Evolutionary conservation across 1,140 invertebrate species (phyloP), one percentile per base, ranked within the genome.

Genomic region (Melipona quadrifasciata): DNA sequence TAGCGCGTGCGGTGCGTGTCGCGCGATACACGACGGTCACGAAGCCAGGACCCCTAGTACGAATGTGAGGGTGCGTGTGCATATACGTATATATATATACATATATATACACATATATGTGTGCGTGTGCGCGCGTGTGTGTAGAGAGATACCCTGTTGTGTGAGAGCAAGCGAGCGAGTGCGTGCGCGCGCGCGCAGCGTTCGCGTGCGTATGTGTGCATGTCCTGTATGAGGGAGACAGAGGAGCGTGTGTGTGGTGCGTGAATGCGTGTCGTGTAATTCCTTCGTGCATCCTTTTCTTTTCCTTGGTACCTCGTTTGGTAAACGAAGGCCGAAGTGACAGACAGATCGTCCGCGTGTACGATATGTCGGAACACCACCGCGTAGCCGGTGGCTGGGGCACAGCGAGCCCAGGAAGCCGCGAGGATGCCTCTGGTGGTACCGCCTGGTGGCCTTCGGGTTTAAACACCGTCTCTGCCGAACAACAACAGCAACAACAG

Each of bases 361-460:
- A 87, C 88, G 92, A 92, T 87, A 94, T 94, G 92, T 95, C 94
- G 89, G 94, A 95, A 88, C 94, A 95, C 85, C 94, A 95, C 88
- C 94, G 94, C 90, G 93, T 93, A 93, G 93, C 95, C 95, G 92
- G 95, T 95, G 92, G 94, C 91, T 94, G 94, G 94, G 93, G 90
- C 86, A 93, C 93, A 78, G 88, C 93, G 55, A 93, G 92, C 90
- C 93, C 93, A 93, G 96, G 93, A 92, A 95, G 90, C 93, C 95
- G 93, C 84, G 95, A 94, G 91, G 95, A 94, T 92, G 94, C 89
- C 92, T 94, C 93, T 93, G 95, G 92, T 94, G 95, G 94, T 91
- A 92, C 92, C 91, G 92, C 94, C 90, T 95, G 92, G 94, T 95
- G 93, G 95, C 92, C 92, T 90, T 91, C 89, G 12, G 91, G 93